Conservation (phyloP, 2,888 invertebrate genomes). For the Chloroclystis v-ata region DNA sequence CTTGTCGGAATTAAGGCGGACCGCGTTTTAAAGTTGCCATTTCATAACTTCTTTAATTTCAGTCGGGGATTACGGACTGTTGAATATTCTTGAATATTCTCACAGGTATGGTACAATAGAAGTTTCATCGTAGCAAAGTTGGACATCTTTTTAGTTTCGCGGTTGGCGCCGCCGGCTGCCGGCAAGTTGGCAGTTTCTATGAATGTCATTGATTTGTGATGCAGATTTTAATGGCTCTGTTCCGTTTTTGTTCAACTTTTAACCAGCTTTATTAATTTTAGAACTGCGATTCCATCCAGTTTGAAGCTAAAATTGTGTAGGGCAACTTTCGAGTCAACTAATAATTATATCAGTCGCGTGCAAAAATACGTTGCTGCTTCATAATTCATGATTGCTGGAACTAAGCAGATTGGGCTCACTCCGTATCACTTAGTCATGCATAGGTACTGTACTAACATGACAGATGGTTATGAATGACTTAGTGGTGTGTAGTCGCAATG, state of each 20-base stretch:
- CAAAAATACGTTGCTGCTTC: neutral
- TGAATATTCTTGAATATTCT: constrained; percentile 53
- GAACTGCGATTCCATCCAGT: too few relatives aligned
- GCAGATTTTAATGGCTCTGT: constrained; percentile 12
- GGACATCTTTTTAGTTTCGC: constrained; percentile 37
- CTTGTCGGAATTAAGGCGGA: constrained; percentile 37
- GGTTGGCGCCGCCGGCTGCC: neutral
- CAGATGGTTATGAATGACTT: too few relatives aligned
- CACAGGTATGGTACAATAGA: constrained; percentile 42
- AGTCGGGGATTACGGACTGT: constrained; percentile 44
- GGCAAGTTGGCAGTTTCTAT: constrained; percentile 15
- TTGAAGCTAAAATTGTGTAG: too few relatives aligned
- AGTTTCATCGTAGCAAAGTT: constrained; percentile 41
- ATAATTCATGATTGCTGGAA: neutral
- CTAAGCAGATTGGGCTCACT: neutral
- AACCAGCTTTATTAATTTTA: neutral
- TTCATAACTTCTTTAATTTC: constrained; percentile 62
- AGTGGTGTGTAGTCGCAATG: too few relatives aligned
- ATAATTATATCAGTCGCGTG: too few relatives aligned
- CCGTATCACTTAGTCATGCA: too few relatives aligned
- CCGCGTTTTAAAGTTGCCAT: constrained; percentile 42
- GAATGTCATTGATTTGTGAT: constrained; percentile 21
- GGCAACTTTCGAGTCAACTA: too few relatives aligned
- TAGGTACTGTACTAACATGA: too few relatives aligned
- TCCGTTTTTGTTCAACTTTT: constrained; percentile 3